phyloP scores from a whole-genome alignment of 2,113 vertebrate species.

The Limnothrissa miodon region DNA sequence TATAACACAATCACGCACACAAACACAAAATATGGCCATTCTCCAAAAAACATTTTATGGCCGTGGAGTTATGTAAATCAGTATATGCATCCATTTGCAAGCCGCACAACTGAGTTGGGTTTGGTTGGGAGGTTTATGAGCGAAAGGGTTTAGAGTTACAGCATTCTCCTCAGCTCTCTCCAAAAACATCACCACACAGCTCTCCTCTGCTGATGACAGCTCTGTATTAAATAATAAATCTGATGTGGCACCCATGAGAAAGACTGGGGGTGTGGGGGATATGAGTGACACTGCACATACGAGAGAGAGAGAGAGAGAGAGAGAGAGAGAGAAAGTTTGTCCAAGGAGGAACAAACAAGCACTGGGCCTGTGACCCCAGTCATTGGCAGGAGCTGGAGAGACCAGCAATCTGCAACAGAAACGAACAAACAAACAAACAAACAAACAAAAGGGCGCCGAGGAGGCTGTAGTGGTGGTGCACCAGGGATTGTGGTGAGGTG shows the following conservation, averaged over 20 bases:
- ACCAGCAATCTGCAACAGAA: slow-evolving; percentile 23
- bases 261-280: not conserved
- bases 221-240: not conserved
- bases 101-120: not conserved
- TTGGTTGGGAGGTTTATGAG: not conserved
- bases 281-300: slow-evolving; percentile 1
- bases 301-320: not conserved
- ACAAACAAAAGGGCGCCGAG: slow-evolving; percentile 44
- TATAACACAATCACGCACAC: not conserved
- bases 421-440: slow-evolving; percentile 37
- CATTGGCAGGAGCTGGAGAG: not conserved
- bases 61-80: not conserved
- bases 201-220: not conserved
- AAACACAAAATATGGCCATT: not conserved
- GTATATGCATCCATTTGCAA: not conserved
- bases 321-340: not conserved
- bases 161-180: not conserved
- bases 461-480: slow-evolving; percentile 29
- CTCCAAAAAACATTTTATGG: not conserved
- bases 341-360: not conserved
- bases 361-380: slow-evolving; percentile 44
- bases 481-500: slow-evolving; percentile 28
- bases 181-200: not conserved
- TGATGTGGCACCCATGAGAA: slow-evolving; percentile 4
- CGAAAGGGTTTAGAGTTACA: not conserved